A percentile compares a stretch with the other conserved stretches of the same genome.
Evolutionary conservation across 2,888 invertebrate genomes (phyloP).

Genomic region (Vanessa cardui): DNA sequence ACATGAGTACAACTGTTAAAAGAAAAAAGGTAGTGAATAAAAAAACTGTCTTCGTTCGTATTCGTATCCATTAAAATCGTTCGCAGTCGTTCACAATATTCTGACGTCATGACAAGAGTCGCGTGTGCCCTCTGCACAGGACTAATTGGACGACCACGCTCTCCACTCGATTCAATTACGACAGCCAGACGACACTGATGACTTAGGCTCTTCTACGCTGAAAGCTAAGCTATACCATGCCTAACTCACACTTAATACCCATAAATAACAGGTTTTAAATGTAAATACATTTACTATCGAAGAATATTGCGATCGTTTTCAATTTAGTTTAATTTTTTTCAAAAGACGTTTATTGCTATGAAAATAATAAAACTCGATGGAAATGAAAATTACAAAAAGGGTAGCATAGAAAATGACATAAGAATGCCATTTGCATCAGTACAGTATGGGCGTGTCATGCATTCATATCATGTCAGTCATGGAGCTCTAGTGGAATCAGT

Average conservation of each 20-base stretch:
- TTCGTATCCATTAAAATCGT: background rate
- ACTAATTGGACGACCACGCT: conserved; percentile 23
- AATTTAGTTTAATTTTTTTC: too few relatives aligned
- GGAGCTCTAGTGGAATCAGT: too few relatives aligned
- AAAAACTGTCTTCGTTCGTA: background rate
- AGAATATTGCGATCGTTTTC: too few relatives aligned
- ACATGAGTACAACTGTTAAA: too few relatives aligned
- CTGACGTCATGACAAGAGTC: conserved; percentile 2
- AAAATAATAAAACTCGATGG: too few relatives aligned
- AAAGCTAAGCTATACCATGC: background rate
- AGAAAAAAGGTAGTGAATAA: background rate
- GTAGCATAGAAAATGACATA: too few relatives aligned
- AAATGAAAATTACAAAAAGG: too few relatives aligned
- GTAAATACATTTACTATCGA: background rate
- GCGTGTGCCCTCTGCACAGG: background rate
- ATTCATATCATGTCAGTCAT: too few relatives aligned
- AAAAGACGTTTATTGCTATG: too few relatives aligned
- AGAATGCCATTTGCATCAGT: too few relatives aligned
- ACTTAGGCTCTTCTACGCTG: background rate
- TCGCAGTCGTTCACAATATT: background rate
- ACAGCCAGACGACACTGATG: conserved; percentile 9
- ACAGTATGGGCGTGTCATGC: too few relatives aligned
- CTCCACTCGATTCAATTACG: conserved; percentile 19
- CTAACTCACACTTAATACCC: background rate
- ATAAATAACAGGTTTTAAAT: background rate